Percentiles rank a stretch among this genome's conserved stretches.
Evolutionary conservation across 1,140 invertebrate species (phyloP).

Genomic region (Orussus abietinus): DNA sequence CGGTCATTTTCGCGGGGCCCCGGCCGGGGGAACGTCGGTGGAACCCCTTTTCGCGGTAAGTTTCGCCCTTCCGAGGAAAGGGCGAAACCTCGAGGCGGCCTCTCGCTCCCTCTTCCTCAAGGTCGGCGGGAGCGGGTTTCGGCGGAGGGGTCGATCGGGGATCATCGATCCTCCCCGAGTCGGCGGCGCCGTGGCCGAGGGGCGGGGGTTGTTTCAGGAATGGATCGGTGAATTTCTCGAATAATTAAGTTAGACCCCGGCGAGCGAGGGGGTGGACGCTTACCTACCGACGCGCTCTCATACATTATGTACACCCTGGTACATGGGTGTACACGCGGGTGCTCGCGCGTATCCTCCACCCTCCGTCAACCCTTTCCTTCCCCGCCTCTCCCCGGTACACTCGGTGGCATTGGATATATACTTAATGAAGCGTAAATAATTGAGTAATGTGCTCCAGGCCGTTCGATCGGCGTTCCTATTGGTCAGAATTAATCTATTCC

Average conservation of each 20-base stretch:
- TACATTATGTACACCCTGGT: constrained; percentile 47
- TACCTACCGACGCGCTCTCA: constrained; percentile 50
- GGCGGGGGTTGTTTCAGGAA: constrained; percentile 40
- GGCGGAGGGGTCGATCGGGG: neutral
- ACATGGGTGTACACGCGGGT: constrained; percentile 24
- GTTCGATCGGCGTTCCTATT: constrained; percentile 53
- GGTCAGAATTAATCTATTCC: constrained; percentile 56
- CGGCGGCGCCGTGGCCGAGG: neutral
- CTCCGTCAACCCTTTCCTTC: too few relatives aligned
- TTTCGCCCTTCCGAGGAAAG: too few relatives aligned
- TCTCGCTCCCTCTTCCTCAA: constrained; percentile 1
- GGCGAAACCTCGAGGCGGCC: too few relatives aligned
- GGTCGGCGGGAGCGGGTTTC: too few relatives aligned
- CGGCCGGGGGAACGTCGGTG: neutral
- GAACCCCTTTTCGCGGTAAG: neutral
- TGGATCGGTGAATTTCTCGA: constrained; percentile 54
- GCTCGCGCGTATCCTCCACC: constrained; percentile 12
- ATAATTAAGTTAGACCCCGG: constrained; percentile 54
- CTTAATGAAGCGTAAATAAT: constrained; percentile 57
- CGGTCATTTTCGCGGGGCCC: neutral
- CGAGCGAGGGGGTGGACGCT: constrained; percentile 46
- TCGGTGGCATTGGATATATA: constrained; percentile 54
- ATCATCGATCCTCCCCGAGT: too few relatives aligned
- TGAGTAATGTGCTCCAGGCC: constrained; percentile 55
- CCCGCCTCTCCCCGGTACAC: constrained; percentile 31